Base-by-base conservation (phyloP, 1,140 invertebrate species). In the Sinella curviseta region DNA sequence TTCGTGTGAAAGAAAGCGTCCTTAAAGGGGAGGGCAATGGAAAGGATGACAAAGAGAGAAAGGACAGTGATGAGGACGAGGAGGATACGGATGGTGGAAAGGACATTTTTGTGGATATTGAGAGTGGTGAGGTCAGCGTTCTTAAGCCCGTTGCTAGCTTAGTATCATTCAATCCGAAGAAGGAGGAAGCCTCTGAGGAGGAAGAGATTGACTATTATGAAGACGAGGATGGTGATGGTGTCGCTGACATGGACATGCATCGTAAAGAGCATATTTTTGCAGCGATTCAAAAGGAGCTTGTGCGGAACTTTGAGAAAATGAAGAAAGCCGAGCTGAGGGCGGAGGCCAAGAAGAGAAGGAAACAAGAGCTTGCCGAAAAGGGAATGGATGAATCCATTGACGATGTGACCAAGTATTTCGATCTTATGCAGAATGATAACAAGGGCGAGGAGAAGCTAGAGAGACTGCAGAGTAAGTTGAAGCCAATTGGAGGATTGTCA, bases 51-150 rank as follows among this genome's bases (percentile, higher is more conserved):
- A 48, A 55, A 36, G 74, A 76, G n/a, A 35, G 74, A 28, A 76
- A 78, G n/a, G 39, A 60, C 31, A 76, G 74, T 34, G 77, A 81
- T n/a, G 77, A 73, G 20, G 77, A 76, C 0, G 77, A 77, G 26
- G 76, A 74, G 20, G 35, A 48, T 12, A 31, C 65, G 31, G 30
- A 74, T 34, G 26, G 8, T 74, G 70, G 4, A 31, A 57, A 35
- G 30, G 81, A 82, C 33, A 76, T 84, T n/a, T 84, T 82, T 34
- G 81, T 84, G 60, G 83, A 84, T 33, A 78, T 84, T 65, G 81
- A 74, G 17, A 84, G 74, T 70, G 83, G 83, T 12, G 83, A 84
- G 54, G 81, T 84, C 0, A 82, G 80, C 73, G 79, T 84, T 14
- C n/a, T 74, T n/a, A 84, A 84, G 34, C 70, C 79, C 33, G 78